Percentiles rank a stretch among this genome's conserved stretches.
Conservation (phyloP, 2,113 vertebrate species). For the Neolamprologus ventralis region DNA sequence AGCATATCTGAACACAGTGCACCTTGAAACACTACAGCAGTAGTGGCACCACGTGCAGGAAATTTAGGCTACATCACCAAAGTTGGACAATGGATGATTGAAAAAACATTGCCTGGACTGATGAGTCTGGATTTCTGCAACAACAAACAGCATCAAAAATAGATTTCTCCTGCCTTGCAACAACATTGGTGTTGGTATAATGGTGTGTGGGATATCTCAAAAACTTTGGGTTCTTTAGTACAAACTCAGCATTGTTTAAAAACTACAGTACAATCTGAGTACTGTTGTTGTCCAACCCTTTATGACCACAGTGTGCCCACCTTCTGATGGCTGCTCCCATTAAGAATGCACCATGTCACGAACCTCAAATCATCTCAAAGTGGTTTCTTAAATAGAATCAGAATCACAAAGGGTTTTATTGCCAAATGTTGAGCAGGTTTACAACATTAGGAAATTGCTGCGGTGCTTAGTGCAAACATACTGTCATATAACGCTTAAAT, state of each 20-base stretch:
- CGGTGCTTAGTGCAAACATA: too few relatives aligned
- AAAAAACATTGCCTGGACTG: background rate
- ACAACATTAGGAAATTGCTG: too few relatives aligned
- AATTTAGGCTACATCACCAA: background rate
- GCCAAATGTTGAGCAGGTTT: too few relatives aligned
- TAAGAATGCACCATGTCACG: background rate
- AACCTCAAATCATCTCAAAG: background rate
- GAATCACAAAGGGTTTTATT: too few relatives aligned
- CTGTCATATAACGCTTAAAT: too few relatives aligned
- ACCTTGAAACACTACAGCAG: background rate
- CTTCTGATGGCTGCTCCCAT: background rate
- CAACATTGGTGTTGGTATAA: background rate
- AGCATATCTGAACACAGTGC: fast-evolving
- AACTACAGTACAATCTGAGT: background rate
- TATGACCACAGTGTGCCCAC: background rate
- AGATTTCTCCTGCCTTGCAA: background rate
- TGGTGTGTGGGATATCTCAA: background rate
- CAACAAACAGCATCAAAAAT: background rate
- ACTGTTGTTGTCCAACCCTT: background rate
- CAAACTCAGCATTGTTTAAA: background rate
- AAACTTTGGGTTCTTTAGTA: too few relatives aligned
- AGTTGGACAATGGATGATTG: background rate
- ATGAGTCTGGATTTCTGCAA: background rate
- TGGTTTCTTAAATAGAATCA: background rate
- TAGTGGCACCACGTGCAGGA: fast-evolving